phyloP scores from a whole-genome alignment of 2,113 vertebrate genomes.

The Hippocampus barbouri region DNA sequence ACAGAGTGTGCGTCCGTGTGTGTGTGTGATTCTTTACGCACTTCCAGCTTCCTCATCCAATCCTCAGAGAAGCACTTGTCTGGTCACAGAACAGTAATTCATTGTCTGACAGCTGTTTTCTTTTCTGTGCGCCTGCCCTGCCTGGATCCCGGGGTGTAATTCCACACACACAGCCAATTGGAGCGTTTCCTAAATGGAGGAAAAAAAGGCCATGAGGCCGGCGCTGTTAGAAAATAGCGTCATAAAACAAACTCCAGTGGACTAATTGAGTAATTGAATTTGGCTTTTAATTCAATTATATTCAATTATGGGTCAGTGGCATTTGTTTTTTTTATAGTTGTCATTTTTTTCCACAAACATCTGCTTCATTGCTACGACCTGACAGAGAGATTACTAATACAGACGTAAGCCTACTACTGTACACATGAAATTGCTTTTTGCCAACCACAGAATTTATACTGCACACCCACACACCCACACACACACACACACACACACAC shows the following conservation, averaged over 20 bases:
- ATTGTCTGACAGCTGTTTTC: constrained; percentile 75
- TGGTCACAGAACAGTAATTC: constrained; percentile 64
- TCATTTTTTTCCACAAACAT: constrained; percentile 35
- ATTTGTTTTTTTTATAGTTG: constrained; percentile 22
- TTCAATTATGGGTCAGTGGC: constrained; percentile 8
- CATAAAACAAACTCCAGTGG: constrained; percentile 33
- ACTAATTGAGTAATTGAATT: constrained; percentile 18
- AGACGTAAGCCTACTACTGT: not conserved
- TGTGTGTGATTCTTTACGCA: constrained; percentile 38
- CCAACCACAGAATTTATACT: not conserved
- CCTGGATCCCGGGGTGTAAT: constrained; percentile 65
- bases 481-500: too few relatives aligned
- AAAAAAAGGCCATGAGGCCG: constrained; percentile 19
- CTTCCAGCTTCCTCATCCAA: constrained; percentile 56
- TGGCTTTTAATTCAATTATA: constrained; percentile 30
- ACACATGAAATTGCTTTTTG: not conserved
- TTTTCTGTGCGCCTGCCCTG: constrained; percentile 59
- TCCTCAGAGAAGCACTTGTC: constrained; percentile 55
- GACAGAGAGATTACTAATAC: not conserved
- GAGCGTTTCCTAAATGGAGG: constrained; percentile 55
- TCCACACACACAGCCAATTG: constrained; percentile 69
- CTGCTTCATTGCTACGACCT: not conserved
- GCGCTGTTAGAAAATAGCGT: constrained; percentile 30
- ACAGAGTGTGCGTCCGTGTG: constrained; percentile 7
- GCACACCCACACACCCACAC: not conserved